phyloP scores from a whole-genome alignment of 2,113 vertebrate species.

The Scomber japonicus region DNA sequence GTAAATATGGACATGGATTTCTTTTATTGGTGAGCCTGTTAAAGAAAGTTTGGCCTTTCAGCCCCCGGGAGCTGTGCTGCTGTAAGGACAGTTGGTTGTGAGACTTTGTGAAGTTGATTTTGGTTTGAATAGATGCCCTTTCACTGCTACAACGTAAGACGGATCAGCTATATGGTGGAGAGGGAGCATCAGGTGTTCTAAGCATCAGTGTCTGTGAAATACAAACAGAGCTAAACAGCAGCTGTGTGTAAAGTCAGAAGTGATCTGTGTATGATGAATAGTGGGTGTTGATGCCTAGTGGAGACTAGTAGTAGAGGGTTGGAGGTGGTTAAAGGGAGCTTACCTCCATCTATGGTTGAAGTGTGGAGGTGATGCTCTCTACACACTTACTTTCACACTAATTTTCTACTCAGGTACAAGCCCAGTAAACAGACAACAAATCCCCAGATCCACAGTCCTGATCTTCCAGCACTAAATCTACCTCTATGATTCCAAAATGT shows the following conservation, averaged over 20 bases:
- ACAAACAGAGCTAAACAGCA: conserved; percentile 3
- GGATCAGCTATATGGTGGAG: not conserved
- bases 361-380: conserved; percentile 47
- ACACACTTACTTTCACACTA: conserved; percentile 38
- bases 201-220: conserved; percentile 3
- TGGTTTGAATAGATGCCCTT: not conserved
- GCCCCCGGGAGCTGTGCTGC: not conserved
- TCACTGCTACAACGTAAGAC: not conserved
- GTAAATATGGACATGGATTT: not conserved
- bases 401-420: conserved; percentile 41
- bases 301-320: conserved; percentile 45
- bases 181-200: not conserved
- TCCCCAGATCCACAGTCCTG: too few relatives aligned
- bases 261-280: conserved; percentile 59
- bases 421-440: conserved; percentile 38
- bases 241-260: conserved; percentile 62
- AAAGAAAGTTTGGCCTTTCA: not conserved
- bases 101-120: not conserved
- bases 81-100: not conserved
- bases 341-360: conserved; percentile 57
- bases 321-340: conserved; percentile 50
- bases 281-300: conserved; percentile 59
- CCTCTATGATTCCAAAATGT: not conserved
- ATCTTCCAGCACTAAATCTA: not conserved
- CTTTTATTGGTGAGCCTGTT: not conserved